Evolutionary conservation across 2,888 invertebrate species (phyloP).

Genomic region (Spodoptera picta): DNA sequence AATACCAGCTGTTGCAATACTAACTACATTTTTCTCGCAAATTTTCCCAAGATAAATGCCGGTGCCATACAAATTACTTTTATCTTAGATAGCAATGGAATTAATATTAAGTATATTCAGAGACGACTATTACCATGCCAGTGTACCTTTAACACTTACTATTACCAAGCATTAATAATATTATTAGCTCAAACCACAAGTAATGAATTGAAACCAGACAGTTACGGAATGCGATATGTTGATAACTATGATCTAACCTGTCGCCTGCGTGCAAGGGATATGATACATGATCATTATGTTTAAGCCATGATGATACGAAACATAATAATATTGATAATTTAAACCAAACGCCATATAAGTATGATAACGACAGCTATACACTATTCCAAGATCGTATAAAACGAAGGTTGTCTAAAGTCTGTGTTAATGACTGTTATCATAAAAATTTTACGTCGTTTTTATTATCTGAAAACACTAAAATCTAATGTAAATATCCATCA

Average conservation of each 20-base stretch:
- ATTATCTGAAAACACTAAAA: constrained; percentile 6
- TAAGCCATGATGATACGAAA: neutral
- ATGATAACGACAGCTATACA: constrained; percentile 8
- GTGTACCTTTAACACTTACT: neutral
- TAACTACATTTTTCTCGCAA: neutral
- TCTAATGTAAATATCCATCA: constrained; percentile 1
- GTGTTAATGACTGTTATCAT: constrained; percentile 22
- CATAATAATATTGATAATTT: neutral
- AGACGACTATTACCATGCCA: no score
- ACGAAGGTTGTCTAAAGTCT: constrained; percentile 3
- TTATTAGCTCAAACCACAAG: neutral
- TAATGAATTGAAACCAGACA: neutral
- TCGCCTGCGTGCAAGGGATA: no score
- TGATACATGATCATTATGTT: no score
- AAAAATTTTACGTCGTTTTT: constrained; percentile 15
- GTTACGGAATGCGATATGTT: no score
- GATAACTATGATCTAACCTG: no score
- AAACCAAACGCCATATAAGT: constrained; percentile 5
- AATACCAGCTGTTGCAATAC: neutral
- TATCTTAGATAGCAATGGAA: constrained; percentile 5
- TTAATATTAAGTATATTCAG: constrained; percentile 2
- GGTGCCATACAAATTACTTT: neutral
- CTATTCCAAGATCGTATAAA: constrained; percentile 10
- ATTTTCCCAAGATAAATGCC: constrained; percentile 13
- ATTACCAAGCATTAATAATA: neutral